Conservation (phyloP, 2,797 vertebrate genomes). For the Sitta carolinensis region DNA sequence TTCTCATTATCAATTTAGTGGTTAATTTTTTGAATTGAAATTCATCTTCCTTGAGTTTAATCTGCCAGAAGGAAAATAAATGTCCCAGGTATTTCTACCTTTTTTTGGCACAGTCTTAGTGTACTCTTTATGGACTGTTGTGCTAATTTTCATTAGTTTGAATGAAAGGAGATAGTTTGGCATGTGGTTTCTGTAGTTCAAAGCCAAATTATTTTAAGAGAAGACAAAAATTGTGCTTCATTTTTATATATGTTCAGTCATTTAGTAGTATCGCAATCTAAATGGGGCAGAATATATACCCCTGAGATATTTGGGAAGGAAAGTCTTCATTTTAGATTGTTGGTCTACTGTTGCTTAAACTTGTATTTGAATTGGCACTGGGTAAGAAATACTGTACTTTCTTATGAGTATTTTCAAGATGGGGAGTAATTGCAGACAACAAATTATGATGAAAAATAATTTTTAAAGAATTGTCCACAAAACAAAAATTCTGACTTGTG, state of each 20-base stretch:
- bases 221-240: not conserved
- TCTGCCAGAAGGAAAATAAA: not conserved
- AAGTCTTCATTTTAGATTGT: not conserved
- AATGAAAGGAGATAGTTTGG: not conserved
- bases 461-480: not conserved
- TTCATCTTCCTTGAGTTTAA: not conserved
- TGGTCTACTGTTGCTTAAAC: not conserved
- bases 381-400: not conserved
- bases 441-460: not conserved
- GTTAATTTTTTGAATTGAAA: constrained; percentile 2
- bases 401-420: not conserved
- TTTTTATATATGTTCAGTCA: not conserved
- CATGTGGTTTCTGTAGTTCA: not conserved
- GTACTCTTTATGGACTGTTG: not conserved
- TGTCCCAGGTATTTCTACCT: not conserved
- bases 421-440: not conserved
- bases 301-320: not conserved
- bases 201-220: not conserved
- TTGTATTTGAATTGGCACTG: not conserved
- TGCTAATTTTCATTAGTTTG: not conserved
- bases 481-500: not conserved
- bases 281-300: not conserved
- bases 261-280: not conserved
- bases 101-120: not conserved
- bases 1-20: not conserved